A percentile compares a stretch with the other conserved stretches of the same genome.
phyloP scores from a whole-genome alignment of 2,797 vertebrate species.

The Melanotaenia maccullochi region DNA sequence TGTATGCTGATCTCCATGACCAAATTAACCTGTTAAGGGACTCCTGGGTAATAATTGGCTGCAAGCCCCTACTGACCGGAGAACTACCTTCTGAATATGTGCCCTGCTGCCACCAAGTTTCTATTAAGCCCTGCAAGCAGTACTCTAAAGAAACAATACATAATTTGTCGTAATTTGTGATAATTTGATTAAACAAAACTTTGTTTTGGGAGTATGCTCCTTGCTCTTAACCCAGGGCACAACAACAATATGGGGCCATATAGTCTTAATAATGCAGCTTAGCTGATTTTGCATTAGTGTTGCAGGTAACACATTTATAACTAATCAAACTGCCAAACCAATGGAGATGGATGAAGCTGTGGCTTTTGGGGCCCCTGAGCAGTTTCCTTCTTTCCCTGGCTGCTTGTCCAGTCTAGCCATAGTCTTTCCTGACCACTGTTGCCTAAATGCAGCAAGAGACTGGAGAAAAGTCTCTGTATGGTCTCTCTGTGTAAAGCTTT shows the following conservation, averaged over 20 bases:
- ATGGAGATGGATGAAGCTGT: slow-evolving; percentile 11
- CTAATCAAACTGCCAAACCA: slow-evolving; percentile 24
- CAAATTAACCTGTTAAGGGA: slow-evolving; percentile 21
- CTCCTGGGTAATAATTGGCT: slow-evolving; percentile 9
- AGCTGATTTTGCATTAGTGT: slow-evolving; percentile 21
- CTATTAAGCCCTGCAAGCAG: slow-evolving; percentile 7
- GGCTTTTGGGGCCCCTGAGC: background rate
- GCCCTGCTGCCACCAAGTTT: slow-evolving; percentile 10
- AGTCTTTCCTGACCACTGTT: slow-evolving; percentile 8
- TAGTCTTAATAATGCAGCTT: slow-evolving; percentile 19
- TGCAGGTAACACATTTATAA: slow-evolving; percentile 20
- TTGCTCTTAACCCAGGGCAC: slow-evolving; percentile 8
- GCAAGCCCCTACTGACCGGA: slow-evolving; percentile 16
- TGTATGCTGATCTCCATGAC: slow-evolving; percentile 3
- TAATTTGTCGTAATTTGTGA: slow-evolving; percentile 27
- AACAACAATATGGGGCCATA: slow-evolving; percentile 4
- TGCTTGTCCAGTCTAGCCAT: background rate
- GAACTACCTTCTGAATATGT: slow-evolving; percentile 1
- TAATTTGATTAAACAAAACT: slow-evolving; percentile 30
- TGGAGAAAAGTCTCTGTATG: slow-evolving; percentile 8
- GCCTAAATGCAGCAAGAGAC: background rate
- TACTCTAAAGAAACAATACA: background rate
- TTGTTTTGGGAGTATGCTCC: slow-evolving; percentile 8
- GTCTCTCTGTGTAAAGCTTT: background rate
- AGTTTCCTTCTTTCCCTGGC: background rate